Conservation (phyloP, 2,113 vertebrate species). For the Copsychus sechellarum region DNA sequence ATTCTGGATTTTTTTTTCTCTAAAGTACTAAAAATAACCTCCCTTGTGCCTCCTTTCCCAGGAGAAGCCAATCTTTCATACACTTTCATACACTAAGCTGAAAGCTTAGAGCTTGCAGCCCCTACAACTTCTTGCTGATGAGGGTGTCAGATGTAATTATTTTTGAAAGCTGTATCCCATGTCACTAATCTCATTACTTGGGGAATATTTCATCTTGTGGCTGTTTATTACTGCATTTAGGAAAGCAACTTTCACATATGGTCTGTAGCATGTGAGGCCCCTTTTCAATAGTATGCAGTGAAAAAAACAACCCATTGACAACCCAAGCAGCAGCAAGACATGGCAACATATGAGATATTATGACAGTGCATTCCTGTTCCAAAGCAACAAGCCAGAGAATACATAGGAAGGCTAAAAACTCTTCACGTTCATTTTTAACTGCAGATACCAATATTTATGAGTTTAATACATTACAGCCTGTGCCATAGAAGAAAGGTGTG, state of each 20-base stretch:
- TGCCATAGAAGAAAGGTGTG: neutral
- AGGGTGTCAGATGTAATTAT: conserved; percentile 53
- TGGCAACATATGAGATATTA: neutral
- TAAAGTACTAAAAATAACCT: conserved; percentile 52
- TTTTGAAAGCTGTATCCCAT: conserved; percentile 53
- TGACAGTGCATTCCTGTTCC: neutral
- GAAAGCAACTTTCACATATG: neutral
- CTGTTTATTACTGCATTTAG: neutral
- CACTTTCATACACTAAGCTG: neutral
- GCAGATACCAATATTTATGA: neutral
- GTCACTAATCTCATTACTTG: conserved; percentile 35
- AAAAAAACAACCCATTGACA: neutral
- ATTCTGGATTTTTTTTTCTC: neutral
- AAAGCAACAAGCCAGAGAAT: neutral
- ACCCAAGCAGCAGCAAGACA: neutral
- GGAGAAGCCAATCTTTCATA: conserved; percentile 47
- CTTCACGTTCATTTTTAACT: neutral
- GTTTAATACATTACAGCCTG: neutral
- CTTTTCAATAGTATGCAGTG: neutral
- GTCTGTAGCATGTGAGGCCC: neutral
- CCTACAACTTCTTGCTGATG: conserved; percentile 48
- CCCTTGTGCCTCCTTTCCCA: conserved; percentile 62
- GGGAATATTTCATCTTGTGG: conserved; percentile 9
- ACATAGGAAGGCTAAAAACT: neutral
- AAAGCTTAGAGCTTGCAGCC: conserved; percentile 41